Base-by-base conservation (phyloP, 1,140 invertebrate genomes). In the Saccostrea glomerata region DNA sequence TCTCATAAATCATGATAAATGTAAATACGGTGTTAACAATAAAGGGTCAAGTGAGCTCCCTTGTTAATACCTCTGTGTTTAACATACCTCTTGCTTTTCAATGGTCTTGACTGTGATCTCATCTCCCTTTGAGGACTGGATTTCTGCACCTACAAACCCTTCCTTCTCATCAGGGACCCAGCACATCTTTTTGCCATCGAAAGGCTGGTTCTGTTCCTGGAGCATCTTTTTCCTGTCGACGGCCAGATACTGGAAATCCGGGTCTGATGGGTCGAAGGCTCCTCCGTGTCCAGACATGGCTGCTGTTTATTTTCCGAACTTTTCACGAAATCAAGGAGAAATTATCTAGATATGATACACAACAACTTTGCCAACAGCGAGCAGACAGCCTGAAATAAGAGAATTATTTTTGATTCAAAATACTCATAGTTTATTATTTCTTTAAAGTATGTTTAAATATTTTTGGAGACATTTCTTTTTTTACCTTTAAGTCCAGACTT, bases 131-230 rank as follows among this genome's bases (percentile, higher is more conserved):
- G 98, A 99, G 93, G 97, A 98, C 96, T 98, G 97, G 95, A 99
- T 99, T 95, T 99, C 98, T 95, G 98, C 99, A 95, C 98, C 96
- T 92, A 99, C 93, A 96, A 98, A 99, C 93, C 98, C 98, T 93
- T 99, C 98, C 95, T 99, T 99, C 93, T 99, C 98, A 95, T 99
- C 97, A 90, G 98, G 98, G 88, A 99, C 97, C 99, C 99, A 99
- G 96, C 98, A 99, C 94, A 98, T 97, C 96, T 99, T 99, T 96
- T 99, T 99, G 95, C 98, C 98, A 97, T 99, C 99, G 96, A 99
- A 95, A 11, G 93, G 90, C 63, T 92, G 89, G 12, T 92, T 92
- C 89, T 93, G 92, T 82, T 94, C 93, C 87, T 91, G 92, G 93
- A 95, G 89, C 84, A 94, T 40, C 91, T 93, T 93, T 91, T 95